These are phyloP conservation scores for Pungitius pungitius DNA, from an alignment of 2,113 vertebrate genomes.

Conservation along the genomic window DNA sequence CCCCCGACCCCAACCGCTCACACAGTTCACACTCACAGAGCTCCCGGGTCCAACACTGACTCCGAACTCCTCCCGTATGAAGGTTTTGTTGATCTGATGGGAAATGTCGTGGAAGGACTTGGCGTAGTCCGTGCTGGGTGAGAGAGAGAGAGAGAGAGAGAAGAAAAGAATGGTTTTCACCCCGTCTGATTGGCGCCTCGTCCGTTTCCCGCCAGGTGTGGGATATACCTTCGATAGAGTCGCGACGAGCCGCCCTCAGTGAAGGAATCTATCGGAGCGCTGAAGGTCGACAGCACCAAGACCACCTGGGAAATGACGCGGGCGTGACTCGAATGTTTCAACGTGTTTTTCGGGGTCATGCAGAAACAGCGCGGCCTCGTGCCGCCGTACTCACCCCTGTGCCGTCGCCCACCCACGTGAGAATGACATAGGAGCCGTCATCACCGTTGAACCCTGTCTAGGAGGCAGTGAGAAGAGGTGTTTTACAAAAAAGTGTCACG, in stretches of 20 bases:
- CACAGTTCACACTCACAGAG: slow-evolving; percentile 67
- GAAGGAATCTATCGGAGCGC: slow-evolving; percentile 68
- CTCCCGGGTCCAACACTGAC: slow-evolving; percentile 81
- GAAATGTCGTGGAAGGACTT: slow-evolving; percentile 84
- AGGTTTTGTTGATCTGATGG: slow-evolving; percentile 80
- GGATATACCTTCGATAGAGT: slow-evolving; percentile 80
- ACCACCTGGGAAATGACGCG: slow-evolving; percentile 70
- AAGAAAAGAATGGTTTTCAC: background rate
- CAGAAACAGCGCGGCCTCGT: no score
- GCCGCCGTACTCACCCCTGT: slow-evolving; percentile 77
- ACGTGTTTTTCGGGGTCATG: no score
- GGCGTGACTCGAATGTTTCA: background rate
- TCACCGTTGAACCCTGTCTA: slow-evolving; percentile 83
- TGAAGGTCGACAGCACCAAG: slow-evolving; percentile 82
- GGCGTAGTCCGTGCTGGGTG: slow-evolving; percentile 81
- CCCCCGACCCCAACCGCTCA: no score
- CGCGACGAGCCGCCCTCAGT: slow-evolving; percentile 75
- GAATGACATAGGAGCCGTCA: slow-evolving; percentile 80
- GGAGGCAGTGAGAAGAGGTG: slow-evolving; percentile 5
- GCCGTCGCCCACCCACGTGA: slow-evolving; percentile 83
- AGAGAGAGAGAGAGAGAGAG: slow-evolving; percentile 37
- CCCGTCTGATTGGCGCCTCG: background rate
- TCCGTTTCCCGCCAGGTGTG: background rate
- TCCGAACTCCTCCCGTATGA: slow-evolving; percentile 83
- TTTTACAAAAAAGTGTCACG: background rate